Evolutionary conservation across 2,113 vertebrate species (phyloP), one percentile per base, ranked within the genome.

Genomic region (Urocynchramus pylzowi): DNA sequence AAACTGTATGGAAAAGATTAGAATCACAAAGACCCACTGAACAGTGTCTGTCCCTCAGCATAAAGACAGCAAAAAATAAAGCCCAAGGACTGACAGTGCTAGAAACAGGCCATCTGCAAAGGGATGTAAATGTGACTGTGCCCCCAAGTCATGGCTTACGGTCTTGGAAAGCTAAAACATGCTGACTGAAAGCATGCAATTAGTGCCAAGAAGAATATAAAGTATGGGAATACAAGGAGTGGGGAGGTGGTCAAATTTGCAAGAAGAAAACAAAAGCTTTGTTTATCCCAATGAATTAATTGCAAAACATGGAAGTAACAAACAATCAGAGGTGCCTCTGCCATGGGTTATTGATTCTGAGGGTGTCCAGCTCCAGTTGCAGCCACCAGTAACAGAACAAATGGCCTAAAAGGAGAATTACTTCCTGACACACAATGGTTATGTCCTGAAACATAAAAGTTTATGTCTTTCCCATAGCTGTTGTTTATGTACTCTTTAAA

Each of bases 11-110:
- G 93, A 93, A 96, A 96, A 94, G 95, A 96, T 97, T 97, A 96
- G 95, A 97, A 97, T 97, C 76, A 97, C 96, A 97, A 97, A 96
- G 96, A 84, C 70, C 9, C 45, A 82, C 88, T 76, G 76, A 96
- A 93, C 76, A 92, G 90, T 90, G 95, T 92, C 96, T 95, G 83
- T 94, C 89, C 86, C 64, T 87, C 53, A 79, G 45, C 80, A 96
- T 94, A 96, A 96, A 96, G 96, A 90, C 80, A 71, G 73, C 60
- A 93, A 94, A 94, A 93, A 93, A 83, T 74, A 95, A 96, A 96
- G 37, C 64, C 69, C 80, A 64, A 50, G 73, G 47, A 39, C 73
- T 82, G 86, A 94, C 90, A 93, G 52, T 95, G 83, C 90, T 96
- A 96, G 88, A 82, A 94, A 82, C 37, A 75, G 79, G 76, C 90